Percentiles rank a stretch among this genome's conserved stretches.
Conservation (phyloP, 2,797 vertebrate genomes). For the Crypturellus tataupa region DNA sequence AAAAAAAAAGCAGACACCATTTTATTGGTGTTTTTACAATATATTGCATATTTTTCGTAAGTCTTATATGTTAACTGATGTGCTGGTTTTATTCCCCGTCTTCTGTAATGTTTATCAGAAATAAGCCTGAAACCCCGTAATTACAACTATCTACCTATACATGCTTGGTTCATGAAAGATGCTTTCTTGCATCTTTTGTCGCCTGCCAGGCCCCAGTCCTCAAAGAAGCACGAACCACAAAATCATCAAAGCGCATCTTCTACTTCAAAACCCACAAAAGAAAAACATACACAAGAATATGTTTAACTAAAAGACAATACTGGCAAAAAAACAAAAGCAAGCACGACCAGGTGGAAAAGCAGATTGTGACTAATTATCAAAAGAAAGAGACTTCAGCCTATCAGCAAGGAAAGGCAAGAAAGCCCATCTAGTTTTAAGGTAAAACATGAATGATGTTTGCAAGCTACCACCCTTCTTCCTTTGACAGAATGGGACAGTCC, state of each 20-base stretch:
- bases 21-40: neutral
- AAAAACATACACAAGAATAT: neutral
- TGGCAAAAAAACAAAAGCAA: neutral
- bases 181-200: neutral
- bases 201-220: neutral
- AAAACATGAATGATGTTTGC: neutral
- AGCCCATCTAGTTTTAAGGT: neutral
- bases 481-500: neutral
- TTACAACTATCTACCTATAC: neutral
- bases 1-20: neutral
- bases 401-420: neutral
- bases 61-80: neutral
- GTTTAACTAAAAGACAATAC: neutral
- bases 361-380: neutral
- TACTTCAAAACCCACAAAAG: neutral
- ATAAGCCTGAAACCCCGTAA: neutral
- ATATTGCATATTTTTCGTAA: neutral
- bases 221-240: neutral
- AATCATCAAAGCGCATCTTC: neutral
- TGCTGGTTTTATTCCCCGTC: neutral
- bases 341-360: conserved; percentile 36
- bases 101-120: neutral
- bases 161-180: neutral
- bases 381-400: neutral
- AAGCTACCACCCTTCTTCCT: neutral